Conservation (phyloP, 1,140 invertebrate species). For the Zaprionus capensis region DNA sequence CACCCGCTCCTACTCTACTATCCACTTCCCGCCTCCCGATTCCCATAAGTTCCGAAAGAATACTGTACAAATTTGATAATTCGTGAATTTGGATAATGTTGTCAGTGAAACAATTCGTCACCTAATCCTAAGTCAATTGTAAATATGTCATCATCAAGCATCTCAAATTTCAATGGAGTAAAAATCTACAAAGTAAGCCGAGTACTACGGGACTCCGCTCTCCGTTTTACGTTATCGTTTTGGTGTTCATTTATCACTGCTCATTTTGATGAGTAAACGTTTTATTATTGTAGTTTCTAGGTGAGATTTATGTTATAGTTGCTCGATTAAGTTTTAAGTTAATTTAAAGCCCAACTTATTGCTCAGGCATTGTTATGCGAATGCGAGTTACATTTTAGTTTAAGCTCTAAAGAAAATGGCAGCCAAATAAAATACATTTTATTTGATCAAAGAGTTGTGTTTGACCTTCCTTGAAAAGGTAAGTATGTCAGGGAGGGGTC, state of each 20-base stretch:
- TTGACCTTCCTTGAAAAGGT: not conserved
- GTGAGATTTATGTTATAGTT: slow-evolving; percentile 48
- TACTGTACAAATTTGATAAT: slow-evolving; percentile 56
- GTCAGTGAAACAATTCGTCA: slow-evolving; percentile 10
- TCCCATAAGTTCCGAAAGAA: not conserved
- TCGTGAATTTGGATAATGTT: slow-evolving; percentile 39
- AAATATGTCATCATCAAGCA: slow-evolving; percentile 67
- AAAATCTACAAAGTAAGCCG: slow-evolving; percentile 27
- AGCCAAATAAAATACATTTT: slow-evolving; percentile 72
- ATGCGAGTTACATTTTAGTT: slow-evolving; percentile 56
- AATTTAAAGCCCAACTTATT: slow-evolving; percentile 55
- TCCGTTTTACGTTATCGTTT: slow-evolving; percentile 10
- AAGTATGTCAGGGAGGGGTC: not conserved
- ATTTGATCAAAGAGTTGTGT: slow-evolving; percentile 39
- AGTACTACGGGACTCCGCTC: not conserved
- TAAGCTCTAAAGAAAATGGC: slow-evolving; percentile 36
- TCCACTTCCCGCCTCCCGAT: slow-evolving; percentile 4
- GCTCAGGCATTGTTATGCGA: slow-evolving; percentile 58
- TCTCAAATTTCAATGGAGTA: slow-evolving; percentile 14
- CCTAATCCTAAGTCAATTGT: slow-evolving; percentile 70
- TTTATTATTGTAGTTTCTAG: slow-evolving; percentile 61
- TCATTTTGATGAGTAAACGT: slow-evolving; percentile 33
- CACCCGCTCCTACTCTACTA: not conserved
- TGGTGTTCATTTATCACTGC: no score
- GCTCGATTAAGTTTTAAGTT: slow-evolving; percentile 35